These are phyloP conservation scores for Rhabdornis inornatus DNA, from an alignment of 2,113 vertebrate species.

Conservation along the genomic window DNA sequence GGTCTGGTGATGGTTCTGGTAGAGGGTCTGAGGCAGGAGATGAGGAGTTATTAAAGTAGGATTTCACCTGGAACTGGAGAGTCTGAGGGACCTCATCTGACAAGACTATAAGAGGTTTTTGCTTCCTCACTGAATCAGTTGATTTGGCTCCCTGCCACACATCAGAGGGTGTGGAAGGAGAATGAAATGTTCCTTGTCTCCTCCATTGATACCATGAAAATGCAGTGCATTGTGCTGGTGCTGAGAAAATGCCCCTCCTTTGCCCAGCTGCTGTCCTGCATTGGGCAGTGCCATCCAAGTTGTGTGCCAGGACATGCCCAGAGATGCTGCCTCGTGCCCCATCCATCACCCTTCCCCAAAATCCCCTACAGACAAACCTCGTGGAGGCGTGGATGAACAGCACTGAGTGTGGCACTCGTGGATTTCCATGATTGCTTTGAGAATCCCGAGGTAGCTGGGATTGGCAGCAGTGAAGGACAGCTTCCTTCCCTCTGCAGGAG, in stretches of 20 bases:
- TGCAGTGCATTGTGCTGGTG: neutral
- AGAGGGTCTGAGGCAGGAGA: neutral
- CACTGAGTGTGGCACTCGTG: rapidly evolving
- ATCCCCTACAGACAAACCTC: rapidly evolving
- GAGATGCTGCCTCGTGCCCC: neutral
- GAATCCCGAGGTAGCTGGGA: neutral
- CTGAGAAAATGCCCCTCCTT: neutral
- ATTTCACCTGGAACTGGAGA: neutral
- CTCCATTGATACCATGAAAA: neutral
- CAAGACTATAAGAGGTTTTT: neutral
- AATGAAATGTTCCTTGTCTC: neutral
- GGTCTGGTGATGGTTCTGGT: neutral
- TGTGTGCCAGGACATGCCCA: neutral
- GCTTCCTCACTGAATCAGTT: neutral
- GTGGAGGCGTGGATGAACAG: rapidly evolving
- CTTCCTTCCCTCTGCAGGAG: neutral
- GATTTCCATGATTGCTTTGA: rapidly evolving
- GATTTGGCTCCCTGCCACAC: neutral
- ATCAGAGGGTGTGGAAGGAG: neutral
- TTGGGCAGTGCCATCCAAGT: neutral
- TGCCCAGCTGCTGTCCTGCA: neutral
- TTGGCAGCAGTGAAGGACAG: neutral
- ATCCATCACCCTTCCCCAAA: neutral
- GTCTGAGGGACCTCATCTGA: rapidly evolving
- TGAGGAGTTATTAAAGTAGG: neutral